Evolutionary conservation across 2,113 vertebrate species (phyloP).

Genomic region (Calyptomena viridis): DNA sequence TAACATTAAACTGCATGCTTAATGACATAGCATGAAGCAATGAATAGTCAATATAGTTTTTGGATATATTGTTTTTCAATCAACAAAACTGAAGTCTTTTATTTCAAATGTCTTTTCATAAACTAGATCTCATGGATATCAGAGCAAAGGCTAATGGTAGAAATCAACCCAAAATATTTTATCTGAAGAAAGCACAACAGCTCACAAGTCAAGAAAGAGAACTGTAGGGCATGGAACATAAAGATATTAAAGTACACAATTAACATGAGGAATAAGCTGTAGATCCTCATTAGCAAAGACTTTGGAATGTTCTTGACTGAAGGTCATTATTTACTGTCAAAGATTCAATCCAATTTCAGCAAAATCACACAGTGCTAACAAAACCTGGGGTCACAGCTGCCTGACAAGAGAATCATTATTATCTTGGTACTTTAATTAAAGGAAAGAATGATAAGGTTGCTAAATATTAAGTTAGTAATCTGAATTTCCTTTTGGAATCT

Average conservation of each 20-base stretch:
- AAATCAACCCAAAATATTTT: neutral
- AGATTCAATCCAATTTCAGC: conserved; percentile 4
- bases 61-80: neutral
- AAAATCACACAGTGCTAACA: neutral
- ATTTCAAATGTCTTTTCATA: neutral
- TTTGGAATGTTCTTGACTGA: neutral
- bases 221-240: neutral
- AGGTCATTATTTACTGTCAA: conserved; percentile 37
- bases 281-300: neutral
- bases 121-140: neutral
- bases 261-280: neutral
- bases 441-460: neutral
- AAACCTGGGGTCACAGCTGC: neutral
- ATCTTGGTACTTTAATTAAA: conserved; percentile 23
- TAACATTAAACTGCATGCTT: neutral
- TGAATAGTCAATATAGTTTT: neutral
- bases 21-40: neutral
- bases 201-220: neutral
- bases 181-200: neutral
- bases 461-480: neutral
- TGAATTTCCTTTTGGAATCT: neutral
- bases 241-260: neutral
- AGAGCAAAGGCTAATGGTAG: neutral
- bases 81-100: neutral
- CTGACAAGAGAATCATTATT: neutral